Conservation (phyloP, 2,113 vertebrate genomes). For the Mobula hypostoma region DNA sequence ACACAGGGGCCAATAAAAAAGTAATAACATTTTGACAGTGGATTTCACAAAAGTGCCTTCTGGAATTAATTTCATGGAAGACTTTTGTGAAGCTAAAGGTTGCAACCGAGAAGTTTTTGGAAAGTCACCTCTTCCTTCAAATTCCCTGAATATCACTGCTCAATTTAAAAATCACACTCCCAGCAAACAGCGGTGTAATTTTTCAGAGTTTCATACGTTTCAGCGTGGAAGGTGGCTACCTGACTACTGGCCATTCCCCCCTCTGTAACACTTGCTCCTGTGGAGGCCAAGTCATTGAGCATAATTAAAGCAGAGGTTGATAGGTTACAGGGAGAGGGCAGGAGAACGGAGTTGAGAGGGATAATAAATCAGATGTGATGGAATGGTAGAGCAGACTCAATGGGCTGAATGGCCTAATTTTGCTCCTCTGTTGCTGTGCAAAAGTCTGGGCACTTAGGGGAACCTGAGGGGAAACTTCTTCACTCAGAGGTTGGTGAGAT, state of each 20-base stretch:
- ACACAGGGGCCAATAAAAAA: background rate
- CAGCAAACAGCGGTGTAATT: background rate
- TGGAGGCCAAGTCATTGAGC: too few relatives aligned
- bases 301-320: too few relatives aligned
- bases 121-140: background rate
- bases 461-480: too few relatives aligned
- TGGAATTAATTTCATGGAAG: background rate
- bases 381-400: too few relatives aligned
- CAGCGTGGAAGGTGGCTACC: background rate
- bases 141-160: background rate
- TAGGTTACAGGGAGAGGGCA: too few relatives aligned
- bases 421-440: too few relatives aligned
- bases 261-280: background rate
- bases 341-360: too few relatives aligned
- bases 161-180: background rate
- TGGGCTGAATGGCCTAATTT: too few relatives aligned
- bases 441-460: too few relatives aligned
- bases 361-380: too few relatives aligned
- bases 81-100: background rate
- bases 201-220: background rate
- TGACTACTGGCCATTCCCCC: background rate
- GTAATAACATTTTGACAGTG: background rate
- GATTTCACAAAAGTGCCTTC: background rate
- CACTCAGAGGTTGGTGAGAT: too few relatives aligned
- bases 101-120: background rate